phyloP scores from a whole-genome alignment of 2,888 invertebrate genomes.

The Ernsta delagoae region DNA sequence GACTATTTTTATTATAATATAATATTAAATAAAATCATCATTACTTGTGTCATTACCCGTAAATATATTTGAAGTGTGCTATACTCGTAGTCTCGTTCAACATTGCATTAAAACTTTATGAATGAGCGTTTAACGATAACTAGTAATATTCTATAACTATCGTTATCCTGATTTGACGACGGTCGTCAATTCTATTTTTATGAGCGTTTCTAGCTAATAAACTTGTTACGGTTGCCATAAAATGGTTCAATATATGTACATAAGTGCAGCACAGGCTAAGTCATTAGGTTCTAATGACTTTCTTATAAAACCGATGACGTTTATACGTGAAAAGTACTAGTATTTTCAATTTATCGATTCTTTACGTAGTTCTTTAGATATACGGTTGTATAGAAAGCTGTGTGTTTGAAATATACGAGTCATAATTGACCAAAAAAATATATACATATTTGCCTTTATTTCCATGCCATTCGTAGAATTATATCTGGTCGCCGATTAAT shows the following conservation, averaged over 20 bases:
- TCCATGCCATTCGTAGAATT: too few species aligned
- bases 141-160: slow-evolving; percentile 11
- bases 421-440: too few species aligned
- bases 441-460: too few species aligned
- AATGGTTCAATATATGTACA: slow-evolving; percentile 5
- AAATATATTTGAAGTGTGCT: not conserved
- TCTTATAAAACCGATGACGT: slow-evolving; percentile 3
- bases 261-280: slow-evolving; percentile 12
- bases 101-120: slow-evolving; percentile 1
- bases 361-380: not conserved
- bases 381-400: not conserved
- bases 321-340: not conserved
- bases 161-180: slow-evolving; percentile 1
- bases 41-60: not conserved
- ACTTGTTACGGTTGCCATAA: slow-evolving; percentile 14
- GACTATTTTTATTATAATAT: not conserved
- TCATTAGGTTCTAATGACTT: slow-evolving; percentile 9
- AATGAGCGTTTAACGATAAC: not conserved
- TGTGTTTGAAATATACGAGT: not conserved
- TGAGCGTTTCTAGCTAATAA: slow-evolving; percentile 14
- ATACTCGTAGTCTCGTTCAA: not conserved
- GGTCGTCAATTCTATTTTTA: slow-evolving; percentile 21
- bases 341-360: not conserved
- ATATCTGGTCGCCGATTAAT: too few species aligned
- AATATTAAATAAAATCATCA: not conserved